Evolutionary conservation across 2,888 invertebrate genomes (phyloP), one percentile per base, ranked within the genome.

Genomic region (Dioctria linearis): DNA sequence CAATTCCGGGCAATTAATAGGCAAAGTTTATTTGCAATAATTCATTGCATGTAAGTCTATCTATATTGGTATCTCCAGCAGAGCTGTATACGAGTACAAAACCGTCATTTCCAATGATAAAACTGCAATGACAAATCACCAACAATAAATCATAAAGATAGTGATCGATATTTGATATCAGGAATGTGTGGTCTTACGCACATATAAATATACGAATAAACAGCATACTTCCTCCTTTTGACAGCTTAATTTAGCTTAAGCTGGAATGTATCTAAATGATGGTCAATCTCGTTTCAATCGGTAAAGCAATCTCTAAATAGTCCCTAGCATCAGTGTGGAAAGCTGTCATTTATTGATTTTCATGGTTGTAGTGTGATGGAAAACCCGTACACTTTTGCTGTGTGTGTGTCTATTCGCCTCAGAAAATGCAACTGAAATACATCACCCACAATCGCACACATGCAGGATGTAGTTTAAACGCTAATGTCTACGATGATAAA

Each of bases 141-240:
- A 49, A 51, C 49, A 39, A 73, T 73, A 57, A 73, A 73, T 73
- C 73, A 73, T 73, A 40, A 25, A 2, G 25, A 25, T 25, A 4
- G 25, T 42, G 73, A 73, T 57, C 73, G 73, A 73, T 73, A 73
- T 59, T 57, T 42, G 57, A 73, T 73, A 73, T 59, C 59, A 73
- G 73, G 57, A 73, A 73, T 73, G 59, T 57, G 25, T 59, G 8
- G 51, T 13, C 8, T 40, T 59, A 13, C 57, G 42, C 13, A 42
- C 25, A 25, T 25, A 25, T 25, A 25, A 25, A 25, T 25, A 25
- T 25, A 25, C 25, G 25, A 25, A 71, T 73, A 42, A 59, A 57
- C 51, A 73, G 40, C 43, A n/a, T 40, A 73, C 73, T 73, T 73
- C 59, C 73, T 54, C 59, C 57, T 57, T 73, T 73, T 57, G 73